Evolutionary conservation across 2,113 vertebrate species (phyloP), one percentile per base, ranked within the genome.

Genomic region (Saguinus imperator): DNA sequence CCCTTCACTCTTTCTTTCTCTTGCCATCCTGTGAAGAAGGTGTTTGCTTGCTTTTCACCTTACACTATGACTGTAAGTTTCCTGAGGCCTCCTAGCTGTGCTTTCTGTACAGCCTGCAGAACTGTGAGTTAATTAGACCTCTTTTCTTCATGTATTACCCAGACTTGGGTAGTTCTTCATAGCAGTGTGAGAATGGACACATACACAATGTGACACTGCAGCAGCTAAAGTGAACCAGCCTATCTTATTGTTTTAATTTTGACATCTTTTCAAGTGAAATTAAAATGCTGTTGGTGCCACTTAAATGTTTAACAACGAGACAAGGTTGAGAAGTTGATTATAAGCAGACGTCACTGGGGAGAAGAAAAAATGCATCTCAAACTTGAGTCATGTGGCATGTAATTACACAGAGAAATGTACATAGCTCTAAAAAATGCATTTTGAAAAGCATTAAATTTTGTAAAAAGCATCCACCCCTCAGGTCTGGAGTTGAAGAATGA

Each of bases 401-500:
- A 91, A 95, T 92, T 83, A 64, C 29, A 84, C 35, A 93, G 55
- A 95, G 32, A 76, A 89, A 79, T 66, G 25, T 77, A 48, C n/a
- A 76, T 20, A 37, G 50, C 48, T 95, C 58, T 88, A 48, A 92
- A 95, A 82, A 82, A 80, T 58, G 64, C 11, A 48, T 37, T 96
- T 88, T 91, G 66, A 96, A 91, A 88, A 87, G 50, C 90, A 68
- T 91, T 48, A 43, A 10, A 76, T 87, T 96, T 94, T 68, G 20
- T 82, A 70, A 79, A 95, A 89, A 88, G 6, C 6, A 29, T 70
- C 81, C 82, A 29, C 23, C 35, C 13, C 32, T 83, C 21, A 75
- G 73, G 88, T 91, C 85, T 95, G 55, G 16, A 94, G 66, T 64
- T 96, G 61, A 83, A 94, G 77, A 96, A 45, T 89, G 88, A 97